phyloP scores from a whole-genome alignment of 2,113 vertebrate species.

The Oreochromis tanganicae region DNA sequence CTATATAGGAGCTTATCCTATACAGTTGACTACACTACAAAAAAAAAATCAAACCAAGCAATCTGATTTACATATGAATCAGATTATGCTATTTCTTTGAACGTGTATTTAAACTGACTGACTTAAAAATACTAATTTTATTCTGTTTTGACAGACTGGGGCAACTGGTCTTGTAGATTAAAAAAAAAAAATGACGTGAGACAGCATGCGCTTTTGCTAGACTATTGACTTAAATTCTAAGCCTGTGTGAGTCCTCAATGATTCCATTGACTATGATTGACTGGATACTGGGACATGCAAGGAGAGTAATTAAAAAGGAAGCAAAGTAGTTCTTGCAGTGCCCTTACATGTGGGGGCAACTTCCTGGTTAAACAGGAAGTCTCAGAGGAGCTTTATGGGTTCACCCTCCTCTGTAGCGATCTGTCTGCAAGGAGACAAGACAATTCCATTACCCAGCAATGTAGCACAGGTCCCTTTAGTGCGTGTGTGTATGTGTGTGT shows the following conservation, averaged over 20 bases:
- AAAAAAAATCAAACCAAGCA: neutral
- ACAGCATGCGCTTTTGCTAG: neutral
- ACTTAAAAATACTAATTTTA: neutral
- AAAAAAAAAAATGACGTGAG: neutral
- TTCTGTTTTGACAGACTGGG: neutral
- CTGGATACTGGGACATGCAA: neutral
- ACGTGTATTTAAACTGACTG: neutral
- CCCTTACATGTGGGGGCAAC: constrained; percentile 33
- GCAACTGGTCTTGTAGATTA: neutral
- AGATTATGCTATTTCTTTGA: neutral
- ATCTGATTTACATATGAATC: neutral
- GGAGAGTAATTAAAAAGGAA: constrained; percentile 44
- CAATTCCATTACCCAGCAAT: constrained; percentile 63
- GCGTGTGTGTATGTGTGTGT: neutral
- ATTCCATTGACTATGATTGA: constrained; percentile 12
- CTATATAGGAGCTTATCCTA: neutral
- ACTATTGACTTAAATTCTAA: neutral
- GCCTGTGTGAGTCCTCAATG: neutral
- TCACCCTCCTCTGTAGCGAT: constrained; percentile 24
- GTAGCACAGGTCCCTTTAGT: constrained; percentile 46
- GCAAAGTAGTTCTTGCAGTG: neutral
- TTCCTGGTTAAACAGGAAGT: constrained; percentile 46
- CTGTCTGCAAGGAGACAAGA: constrained; percentile 57
- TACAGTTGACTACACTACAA: neutral
- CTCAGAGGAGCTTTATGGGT: constrained; percentile 19